These are phyloP conservation scores for Halcyon chelicuti DNA, from an alignment of 2,797 vertebrate genomes.

Conservation along the genomic window DNA sequence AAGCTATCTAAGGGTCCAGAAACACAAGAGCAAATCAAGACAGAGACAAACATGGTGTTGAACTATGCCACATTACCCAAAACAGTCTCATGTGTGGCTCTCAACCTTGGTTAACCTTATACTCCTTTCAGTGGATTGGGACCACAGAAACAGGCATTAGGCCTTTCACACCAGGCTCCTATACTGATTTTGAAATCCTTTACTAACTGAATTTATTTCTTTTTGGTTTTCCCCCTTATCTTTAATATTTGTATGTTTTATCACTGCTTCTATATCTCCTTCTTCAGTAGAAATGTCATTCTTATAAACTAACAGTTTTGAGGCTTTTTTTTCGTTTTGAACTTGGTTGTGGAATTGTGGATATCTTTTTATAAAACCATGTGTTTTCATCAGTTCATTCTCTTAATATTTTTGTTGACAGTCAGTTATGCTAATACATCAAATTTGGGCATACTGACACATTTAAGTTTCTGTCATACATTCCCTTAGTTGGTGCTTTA, in stretches of 20 bases:
- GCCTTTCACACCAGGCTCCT: not conserved
- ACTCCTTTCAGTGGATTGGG: not conserved
- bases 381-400: not conserved
- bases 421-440: not conserved
- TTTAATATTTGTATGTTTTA: not conserved
- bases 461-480: not conserved
- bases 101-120: not conserved
- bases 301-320: not conserved
- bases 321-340: not conserved
- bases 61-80: fast-evolving
- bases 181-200: not conserved
- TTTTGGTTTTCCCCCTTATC: not conserved
- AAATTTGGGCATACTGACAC: not conserved
- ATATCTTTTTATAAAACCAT: not conserved
- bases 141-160: not conserved
- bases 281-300: not conserved
- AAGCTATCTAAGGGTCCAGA: not conserved
- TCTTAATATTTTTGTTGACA: not conserved
- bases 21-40: not conserved
- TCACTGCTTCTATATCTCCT: not conserved
- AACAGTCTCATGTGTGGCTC: fast-evolving
- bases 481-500: not conserved
- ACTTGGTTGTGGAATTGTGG: not conserved
- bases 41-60: not conserved
- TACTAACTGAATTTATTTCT: not conserved